Base-by-base conservation (phyloP, 2,888 invertebrate species). In the Abscondita cerata region DNA sequence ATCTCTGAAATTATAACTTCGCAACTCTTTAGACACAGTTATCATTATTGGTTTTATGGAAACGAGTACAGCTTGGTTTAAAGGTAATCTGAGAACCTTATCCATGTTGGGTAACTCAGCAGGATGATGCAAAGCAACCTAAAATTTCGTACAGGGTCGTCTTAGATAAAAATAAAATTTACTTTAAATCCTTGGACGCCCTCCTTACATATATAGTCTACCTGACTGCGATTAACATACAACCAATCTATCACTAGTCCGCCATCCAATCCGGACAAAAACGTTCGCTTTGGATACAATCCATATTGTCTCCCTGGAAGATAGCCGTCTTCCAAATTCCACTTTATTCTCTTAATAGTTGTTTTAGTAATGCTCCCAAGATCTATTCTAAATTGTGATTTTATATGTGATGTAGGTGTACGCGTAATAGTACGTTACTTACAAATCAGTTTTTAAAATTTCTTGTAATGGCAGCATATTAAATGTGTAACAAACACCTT, bases 401-500 rank as follows among this genome's bases (percentile, higher is more conserved):
- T n/a, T n/a, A n/a, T n/a, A n/a, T n/a, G n/a, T n/a, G n/a, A n/a
- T n/a, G n/a, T 25, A 4, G 25, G 6, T 25, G 4, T 25, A 16
- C 15, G 2, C n/a, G n/a, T n/a, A 31, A n/a, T 31, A 12, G 3
- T n/a, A 50, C 25, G 12, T 13, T 34, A 71, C 77, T 77, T 79
- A 87, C 87, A 84, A 85, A 55, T 86, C 83, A 46, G 82, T 74
- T 54, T 85, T 82, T 63, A 87, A 86, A n/a, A 90, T 79, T 66
- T 88, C 85, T 0, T 81, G 78, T 2, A 84, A 81, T 47, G 84
- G 83, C 52, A 90, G 75, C 48, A 86, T 86, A 69, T 90, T 90
- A 70, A 89, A 90, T 1, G 89, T 87, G 65, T 86, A 89, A 71
- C 90, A 90, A 5, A 87, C 79, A 0, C 90, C 90, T 74, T 41